Conservation (phyloP, 2,797 vertebrate genomes). For the Tragelaphus oryx region DNA sequence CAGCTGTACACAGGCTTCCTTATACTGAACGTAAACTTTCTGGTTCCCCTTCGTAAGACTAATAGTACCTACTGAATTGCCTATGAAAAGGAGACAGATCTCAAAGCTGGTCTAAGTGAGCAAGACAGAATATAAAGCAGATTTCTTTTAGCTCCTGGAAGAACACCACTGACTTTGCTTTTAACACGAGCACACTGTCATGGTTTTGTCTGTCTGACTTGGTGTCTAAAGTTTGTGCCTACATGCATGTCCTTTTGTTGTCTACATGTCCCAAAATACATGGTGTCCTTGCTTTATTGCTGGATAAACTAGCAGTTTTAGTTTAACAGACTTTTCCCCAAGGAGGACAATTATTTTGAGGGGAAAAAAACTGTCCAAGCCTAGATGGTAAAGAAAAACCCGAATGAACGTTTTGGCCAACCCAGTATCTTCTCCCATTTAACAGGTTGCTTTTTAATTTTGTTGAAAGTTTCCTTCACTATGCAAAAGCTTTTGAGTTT, state of each 20-base stretch:
- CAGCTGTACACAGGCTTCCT: not conserved
- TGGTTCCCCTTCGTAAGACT: not conserved
- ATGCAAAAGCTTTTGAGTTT: not conserved
- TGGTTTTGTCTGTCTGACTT: not conserved
- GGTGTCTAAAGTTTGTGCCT: not conserved
- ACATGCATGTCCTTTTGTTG: not conserved
- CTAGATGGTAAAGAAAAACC: not conserved
- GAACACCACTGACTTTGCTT: not conserved
- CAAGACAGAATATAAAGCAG: not conserved
- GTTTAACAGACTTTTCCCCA: not conserved
- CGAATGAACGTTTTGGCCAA: not conserved
- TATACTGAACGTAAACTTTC: not conserved
- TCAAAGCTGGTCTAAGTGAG: not conserved
- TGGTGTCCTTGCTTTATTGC: not conserved
- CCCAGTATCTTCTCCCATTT: not conserved
- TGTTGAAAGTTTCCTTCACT: not conserved
- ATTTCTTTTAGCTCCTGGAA: not conserved
- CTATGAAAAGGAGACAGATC: not conserved
- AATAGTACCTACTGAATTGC: not conserved
- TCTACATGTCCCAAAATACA: not conserved
- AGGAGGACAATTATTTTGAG: not conserved
- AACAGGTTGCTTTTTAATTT: not conserved
- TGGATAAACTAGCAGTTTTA: not conserved
- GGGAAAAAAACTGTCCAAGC: not conserved
- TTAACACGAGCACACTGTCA: not conserved